phyloP scores from a whole-genome alignment of 2,888 invertebrate genomes.

The Dasysyrphus albostriatus region DNA sequence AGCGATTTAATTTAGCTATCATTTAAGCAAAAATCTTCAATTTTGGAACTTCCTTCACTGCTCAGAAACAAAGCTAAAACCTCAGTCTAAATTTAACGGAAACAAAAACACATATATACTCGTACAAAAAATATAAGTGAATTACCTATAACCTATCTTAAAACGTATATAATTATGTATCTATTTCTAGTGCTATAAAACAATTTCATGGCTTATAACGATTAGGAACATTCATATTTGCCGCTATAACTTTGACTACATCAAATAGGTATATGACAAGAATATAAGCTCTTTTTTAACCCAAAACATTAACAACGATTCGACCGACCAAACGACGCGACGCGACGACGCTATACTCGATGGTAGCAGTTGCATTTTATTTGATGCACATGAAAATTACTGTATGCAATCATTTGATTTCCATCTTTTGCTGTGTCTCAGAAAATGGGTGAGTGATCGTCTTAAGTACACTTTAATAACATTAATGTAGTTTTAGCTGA shows the following conservation, averaged over 20 bases:
- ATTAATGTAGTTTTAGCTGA: slow-evolving; percentile 51
- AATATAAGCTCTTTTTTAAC: slow-evolving; percentile 50
- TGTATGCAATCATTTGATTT: slow-evolving; percentile 37
- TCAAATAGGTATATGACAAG: slow-evolving; percentile 34
- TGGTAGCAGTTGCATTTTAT: slow-evolving; percentile 49
- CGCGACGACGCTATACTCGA: neutral
- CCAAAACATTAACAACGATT: neutral
- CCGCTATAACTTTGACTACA: slow-evolving; percentile 71
- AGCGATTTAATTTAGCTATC: no score
- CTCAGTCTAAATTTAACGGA: neutral
- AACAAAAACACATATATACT: neutral
- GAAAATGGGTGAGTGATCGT: slow-evolving; percentile 72
- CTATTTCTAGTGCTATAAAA: neutral
- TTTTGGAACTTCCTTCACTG: no score
- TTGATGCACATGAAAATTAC: slow-evolving; percentile 66
- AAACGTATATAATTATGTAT: no score
- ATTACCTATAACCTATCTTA: neutral
- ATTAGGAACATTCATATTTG: slow-evolving; percentile 51
- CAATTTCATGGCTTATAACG: slow-evolving; percentile 31
- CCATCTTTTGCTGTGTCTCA: slow-evolving; percentile 51
- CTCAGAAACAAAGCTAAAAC: no score
- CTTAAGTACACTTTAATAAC: slow-evolving; percentile 54
- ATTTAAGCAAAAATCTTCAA: no score
- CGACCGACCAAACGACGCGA: neutral
- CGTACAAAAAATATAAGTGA: neutral